phyloP scores from a whole-genome alignment of 2,113 vertebrate genomes.

The Alexandromys fortis region DNA sequence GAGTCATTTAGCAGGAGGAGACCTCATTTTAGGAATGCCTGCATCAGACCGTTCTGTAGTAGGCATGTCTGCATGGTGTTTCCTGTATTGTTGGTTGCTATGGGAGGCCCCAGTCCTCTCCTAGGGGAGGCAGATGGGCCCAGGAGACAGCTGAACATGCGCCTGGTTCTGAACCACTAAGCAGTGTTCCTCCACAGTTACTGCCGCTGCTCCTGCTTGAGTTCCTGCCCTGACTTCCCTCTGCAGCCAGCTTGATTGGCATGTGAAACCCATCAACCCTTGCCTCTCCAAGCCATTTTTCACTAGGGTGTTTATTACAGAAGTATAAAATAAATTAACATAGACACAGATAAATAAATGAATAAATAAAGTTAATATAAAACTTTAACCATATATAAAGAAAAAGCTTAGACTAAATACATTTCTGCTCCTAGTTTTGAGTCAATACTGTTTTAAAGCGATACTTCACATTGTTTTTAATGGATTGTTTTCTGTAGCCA shows the following conservation, averaged over 20 bases:
- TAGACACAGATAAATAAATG: background rate
- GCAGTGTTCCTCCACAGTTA: background rate
- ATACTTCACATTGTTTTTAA: background rate
- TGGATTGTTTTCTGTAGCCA: background rate
- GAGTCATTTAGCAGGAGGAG: background rate
- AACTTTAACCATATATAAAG: background rate
- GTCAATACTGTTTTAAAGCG: background rate
- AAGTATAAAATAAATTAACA: background rate
- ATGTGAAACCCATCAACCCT: no score
- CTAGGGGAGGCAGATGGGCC: background rate
- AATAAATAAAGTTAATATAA: background rate
- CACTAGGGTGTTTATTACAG: background rate
- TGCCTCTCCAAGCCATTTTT: background rate
- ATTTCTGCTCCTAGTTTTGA: constrained; percentile 34
- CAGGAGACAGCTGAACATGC: background rate
- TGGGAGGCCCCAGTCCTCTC: background rate
- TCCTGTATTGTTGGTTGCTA: background rate
- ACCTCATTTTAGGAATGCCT: background rate
- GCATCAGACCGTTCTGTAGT: background rate
- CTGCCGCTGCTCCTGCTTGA: background rate
- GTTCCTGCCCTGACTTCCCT: background rate
- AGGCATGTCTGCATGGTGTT: background rate
- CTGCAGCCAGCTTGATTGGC: background rate
- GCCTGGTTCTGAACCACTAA: background rate
- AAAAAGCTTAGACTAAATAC: background rate